phyloP scores from a whole-genome alignment of 2,888 invertebrate species.

The Anthrax anthrax region DNA sequence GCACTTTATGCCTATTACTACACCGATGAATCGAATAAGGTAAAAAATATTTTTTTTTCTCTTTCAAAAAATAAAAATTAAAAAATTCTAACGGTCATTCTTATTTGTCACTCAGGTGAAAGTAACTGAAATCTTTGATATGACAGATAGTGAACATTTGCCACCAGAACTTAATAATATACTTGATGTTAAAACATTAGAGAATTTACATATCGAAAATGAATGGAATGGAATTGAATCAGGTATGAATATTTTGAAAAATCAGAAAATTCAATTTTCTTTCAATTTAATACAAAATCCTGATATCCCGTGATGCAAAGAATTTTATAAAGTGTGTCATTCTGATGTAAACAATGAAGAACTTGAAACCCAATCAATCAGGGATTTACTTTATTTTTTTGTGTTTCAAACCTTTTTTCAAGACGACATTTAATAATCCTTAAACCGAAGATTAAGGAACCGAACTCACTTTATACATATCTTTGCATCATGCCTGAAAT shows the following conservation, averaged over 20 bases:
- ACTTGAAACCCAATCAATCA: too few relatives aligned
- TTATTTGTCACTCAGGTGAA: conserved; percentile 42
- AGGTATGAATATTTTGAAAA: conserved; percentile 19
- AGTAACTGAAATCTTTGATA: conserved; percentile 80
- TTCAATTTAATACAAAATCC: too few relatives aligned
- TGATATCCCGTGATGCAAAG: too few relatives aligned
- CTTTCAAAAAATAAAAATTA: not conserved
- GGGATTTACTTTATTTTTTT: too few relatives aligned
- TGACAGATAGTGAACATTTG: conserved; percentile 59
- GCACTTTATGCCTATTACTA: conserved; percentile 82
- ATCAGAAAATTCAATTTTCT: too few relatives aligned
- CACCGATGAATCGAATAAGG: conserved; percentile 73
- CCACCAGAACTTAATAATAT: conserved; percentile 31
- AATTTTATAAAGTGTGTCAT: too few relatives aligned
- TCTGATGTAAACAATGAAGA: too few relatives aligned
- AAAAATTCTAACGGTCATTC: too few relatives aligned
- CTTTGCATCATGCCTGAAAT: not conserved
- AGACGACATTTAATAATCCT: too few relatives aligned
- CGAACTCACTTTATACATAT: not conserved
- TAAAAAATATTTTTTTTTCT: conserved; percentile 24
- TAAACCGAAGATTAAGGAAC: too few relatives aligned
- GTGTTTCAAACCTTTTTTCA: too few relatives aligned
- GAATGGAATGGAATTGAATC: conserved; percentile 34
- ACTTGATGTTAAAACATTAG: conserved; percentile 28
- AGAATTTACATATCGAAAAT: conserved; percentile 28